Percentiles rank a stretch among this genome's conserved stretches.
These are phyloP conservation scores for Ophioninae sp. DNA, from an alignment of 2,888 invertebrate genomes.

Conservation along the genomic window DNA sequence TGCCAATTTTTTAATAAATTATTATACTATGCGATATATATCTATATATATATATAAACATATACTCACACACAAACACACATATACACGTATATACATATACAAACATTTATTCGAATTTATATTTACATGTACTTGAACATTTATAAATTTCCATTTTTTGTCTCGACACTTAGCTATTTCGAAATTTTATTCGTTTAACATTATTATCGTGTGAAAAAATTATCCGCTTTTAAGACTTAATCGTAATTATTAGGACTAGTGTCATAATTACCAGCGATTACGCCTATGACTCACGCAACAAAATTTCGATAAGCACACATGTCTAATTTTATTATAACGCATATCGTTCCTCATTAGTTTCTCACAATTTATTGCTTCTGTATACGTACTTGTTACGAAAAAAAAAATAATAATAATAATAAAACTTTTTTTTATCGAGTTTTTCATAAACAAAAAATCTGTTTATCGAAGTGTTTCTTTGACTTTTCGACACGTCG, in stretches of 20 bases:
- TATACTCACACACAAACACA: conserved; percentile 11
- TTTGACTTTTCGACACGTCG: conserved; percentile 1
- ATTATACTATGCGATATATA: conserved; percentile 17
- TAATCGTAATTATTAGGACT: conserved; percentile 49
- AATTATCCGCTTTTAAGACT: conserved; percentile 34
- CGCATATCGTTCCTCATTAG: conserved; percentile 62
- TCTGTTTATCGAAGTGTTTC: neutral
- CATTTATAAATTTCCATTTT: conserved; percentile 15
- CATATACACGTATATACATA: conserved; percentile 17
- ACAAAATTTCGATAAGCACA: conserved; percentile 12
- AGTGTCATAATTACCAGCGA: conserved; percentile 42
- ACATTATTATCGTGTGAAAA: neutral
- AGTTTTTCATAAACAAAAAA: neutral
- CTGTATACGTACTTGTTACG: conserved; percentile 16
- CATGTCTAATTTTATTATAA: conserved; percentile 19
- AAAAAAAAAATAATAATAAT: conserved; percentile 2
- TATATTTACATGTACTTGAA: conserved; percentile 13
- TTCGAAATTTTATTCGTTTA: conserved; percentile 39
- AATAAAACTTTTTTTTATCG: conserved; percentile 27
- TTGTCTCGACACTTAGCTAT: conserved; percentile 1
- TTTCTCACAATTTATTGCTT: conserved; percentile 54
- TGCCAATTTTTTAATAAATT: conserved; percentile 32
- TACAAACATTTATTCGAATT: neutral
- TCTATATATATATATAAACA: conserved; percentile 22
- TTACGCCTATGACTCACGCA: conserved; percentile 35